phyloP scores from a whole-genome alignment of 2,113 vertebrate genomes.

The Aspidoscelis tigris region DNA sequence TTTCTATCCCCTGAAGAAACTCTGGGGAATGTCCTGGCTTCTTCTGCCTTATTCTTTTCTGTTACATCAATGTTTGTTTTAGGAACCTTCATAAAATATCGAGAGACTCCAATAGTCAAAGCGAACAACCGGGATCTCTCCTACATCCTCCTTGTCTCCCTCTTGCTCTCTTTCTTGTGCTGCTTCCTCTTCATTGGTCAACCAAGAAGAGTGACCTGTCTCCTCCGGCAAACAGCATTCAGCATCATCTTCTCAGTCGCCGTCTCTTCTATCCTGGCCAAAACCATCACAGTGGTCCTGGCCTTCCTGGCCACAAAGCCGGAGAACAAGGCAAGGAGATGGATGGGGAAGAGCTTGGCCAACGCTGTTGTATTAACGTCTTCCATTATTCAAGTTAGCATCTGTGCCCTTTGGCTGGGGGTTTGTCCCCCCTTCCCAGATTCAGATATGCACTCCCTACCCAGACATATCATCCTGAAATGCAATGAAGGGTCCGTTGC shows the following conservation, averaged over 20 bases:
- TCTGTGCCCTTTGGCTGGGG: too few species aligned
- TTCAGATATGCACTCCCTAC: too few species aligned
- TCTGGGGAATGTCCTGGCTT: neutral
- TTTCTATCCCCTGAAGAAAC: neutral
- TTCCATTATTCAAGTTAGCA: too few species aligned
- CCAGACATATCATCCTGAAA: too few species aligned
- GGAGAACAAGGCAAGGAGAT: too few species aligned
- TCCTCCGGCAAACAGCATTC: neutral
- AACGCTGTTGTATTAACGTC: too few species aligned
- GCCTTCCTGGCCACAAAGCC: neutral
- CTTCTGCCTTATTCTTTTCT: neutral
- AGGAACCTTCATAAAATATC: neutral
- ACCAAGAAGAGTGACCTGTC: neutral
- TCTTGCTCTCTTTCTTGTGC: neutral
- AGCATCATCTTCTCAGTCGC: neutral
- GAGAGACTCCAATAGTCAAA: neutral
- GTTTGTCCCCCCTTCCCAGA: too few species aligned
- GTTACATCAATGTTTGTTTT: neutral
- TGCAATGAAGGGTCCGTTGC: too few species aligned
- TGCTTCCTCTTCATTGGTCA: neutral
- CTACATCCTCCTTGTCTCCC: neutral
- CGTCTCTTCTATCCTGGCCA: neutral
- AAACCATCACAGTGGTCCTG: neutral
- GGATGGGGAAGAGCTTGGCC: too few species aligned
- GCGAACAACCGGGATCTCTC: neutral